These are phyloP conservation scores for Lymantria monacha DNA, from an alignment of 2,888 invertebrate genomes.

Conservation along the genomic window DNA sequence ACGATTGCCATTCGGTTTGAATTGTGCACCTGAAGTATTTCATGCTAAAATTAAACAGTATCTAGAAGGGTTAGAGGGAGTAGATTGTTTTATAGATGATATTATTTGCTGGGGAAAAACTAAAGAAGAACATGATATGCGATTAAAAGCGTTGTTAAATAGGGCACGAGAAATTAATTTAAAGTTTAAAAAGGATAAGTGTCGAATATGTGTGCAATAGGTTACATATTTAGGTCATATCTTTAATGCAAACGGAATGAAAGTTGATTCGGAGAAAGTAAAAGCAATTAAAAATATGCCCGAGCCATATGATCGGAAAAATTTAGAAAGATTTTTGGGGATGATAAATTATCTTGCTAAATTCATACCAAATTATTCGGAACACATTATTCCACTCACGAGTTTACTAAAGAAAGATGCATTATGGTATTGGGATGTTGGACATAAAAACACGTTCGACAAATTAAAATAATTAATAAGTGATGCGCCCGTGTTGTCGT, in stretches of 20 bases:
- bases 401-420: neutral
- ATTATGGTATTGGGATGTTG: too few species aligned
- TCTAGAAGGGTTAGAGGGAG: too few species aligned
- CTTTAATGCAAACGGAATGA: constrained; percentile 11
- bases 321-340: constrained; percentile 11
- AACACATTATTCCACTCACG: neutral
- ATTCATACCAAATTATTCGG: constrained; percentile 4
- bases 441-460: too few species aligned
- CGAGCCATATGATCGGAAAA: constrained; percentile 2
- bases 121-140: too few species aligned
- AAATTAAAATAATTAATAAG: too few species aligned
- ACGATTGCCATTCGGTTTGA: too few species aligned
- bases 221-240: constrained; percentile 22
- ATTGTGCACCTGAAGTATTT: too few species aligned
- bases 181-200: constrained; percentile 23
- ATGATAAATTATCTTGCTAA: constrained; percentile 17
- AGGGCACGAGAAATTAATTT: constrained; percentile 17
- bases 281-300: constrained; percentile 20
- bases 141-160: too few species aligned
- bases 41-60: too few species aligned
- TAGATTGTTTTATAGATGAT: too few species aligned
- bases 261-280: constrained; percentile 16
- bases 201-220: constrained; percentile 13
- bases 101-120: too few species aligned
- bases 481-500: too few species aligned